Base-by-base conservation (phyloP, 2,113 vertebrate species). In the Elephas maximus region DNA sequence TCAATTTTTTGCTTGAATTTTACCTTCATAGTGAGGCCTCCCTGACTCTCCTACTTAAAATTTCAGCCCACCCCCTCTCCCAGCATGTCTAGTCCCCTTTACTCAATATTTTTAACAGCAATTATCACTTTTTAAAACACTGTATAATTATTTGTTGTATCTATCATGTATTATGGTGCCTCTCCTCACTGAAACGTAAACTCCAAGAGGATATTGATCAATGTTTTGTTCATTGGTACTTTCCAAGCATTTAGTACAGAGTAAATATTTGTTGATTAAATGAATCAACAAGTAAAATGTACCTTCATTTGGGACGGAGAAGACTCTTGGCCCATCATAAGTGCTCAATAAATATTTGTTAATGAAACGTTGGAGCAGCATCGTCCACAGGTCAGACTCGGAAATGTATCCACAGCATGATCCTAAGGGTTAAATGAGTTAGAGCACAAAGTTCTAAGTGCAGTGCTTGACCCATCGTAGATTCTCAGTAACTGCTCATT, bases 131-230 rank as follows among this genome's bases (percentile, higher is more conserved):
- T 81, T 33, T 44, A 84, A n/a, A 5, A 20, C 62, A 65, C 11
- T 60, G 10, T 51, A 8, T 79, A 80, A 57, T 41, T 85, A 53
- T 33, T 41, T n/a, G 33, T 24, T 44, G 21, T 21, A 73, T 60
- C 71, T 90, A 24, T 79, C 44, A 8, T 53, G 63, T 44, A 90
- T 76, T 88, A 3, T 10, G 94, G 63, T 85, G 15, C 37, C 48
- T 81, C n/a, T 28, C n/a, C 77, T 26, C 44, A 60, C 33, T 93
- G 57, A 87, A 83, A 77, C 80, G 60, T 91, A 80, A 96, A 93
- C 60, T 79, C 79, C 5, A 71, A 91, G 65, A 93, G 51, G 9
- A 60, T 23, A 44, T 37, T 23, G 45, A 93, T 71, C 37, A 85
- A 57, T 95, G 24, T 89, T 91, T 93, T 93, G 44, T 41, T 90